Evolutionary conservation across 2,113 vertebrate genomes (phyloP), one percentile per base, ranked within the genome.

Genomic region (Pycnonotus jocosus): DNA sequence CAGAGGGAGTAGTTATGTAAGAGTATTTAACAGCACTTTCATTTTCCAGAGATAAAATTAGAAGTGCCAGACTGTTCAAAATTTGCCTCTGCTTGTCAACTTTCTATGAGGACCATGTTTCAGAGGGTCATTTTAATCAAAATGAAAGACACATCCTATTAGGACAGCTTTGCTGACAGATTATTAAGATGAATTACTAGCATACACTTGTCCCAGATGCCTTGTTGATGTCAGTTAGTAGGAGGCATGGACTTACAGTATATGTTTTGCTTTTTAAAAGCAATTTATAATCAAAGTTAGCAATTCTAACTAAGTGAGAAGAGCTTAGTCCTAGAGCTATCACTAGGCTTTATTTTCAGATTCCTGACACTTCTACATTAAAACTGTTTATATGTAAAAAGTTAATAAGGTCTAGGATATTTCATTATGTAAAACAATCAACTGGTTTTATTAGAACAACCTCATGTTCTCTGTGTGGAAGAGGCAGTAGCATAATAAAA

Each of bases 161-260:
- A 97, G 86, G 88, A 97, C 85, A 91, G 91, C 90, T 98, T 97
- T 98, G 95, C 97, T 97, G 97, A 97, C 95, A 98, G 97, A 97
- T 97, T 98, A 97, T 98, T 97, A 98, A 98, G 96, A 98, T 97
- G 86, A 96, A 98, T 98, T 96, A 93, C 97, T 93, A 69, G 90
- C 92, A 80, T 83, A 74, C 44, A 70, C 74, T 96, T 91, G 74
- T 97, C 96, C 94, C 91, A 66, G 90, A 96, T 97, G 96, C 94
- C 95, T 96, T 93, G 23, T 96, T 85, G 95, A 83, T 97, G 94
- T 96, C 96, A 88, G 74, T 92, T 97, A 88, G 91, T 94, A 93
- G 90, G 74, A 95, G 77, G 91, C 56, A 86, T 11, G 16, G 56
- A 93, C 94, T 95, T 93, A 92, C 22, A 81, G 80, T 96, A 70